Percentiles rank a stretch among this genome's conserved stretches.
Conservation (phyloP, 2,113 vertebrate species). For the Astur gentilis region DNA sequence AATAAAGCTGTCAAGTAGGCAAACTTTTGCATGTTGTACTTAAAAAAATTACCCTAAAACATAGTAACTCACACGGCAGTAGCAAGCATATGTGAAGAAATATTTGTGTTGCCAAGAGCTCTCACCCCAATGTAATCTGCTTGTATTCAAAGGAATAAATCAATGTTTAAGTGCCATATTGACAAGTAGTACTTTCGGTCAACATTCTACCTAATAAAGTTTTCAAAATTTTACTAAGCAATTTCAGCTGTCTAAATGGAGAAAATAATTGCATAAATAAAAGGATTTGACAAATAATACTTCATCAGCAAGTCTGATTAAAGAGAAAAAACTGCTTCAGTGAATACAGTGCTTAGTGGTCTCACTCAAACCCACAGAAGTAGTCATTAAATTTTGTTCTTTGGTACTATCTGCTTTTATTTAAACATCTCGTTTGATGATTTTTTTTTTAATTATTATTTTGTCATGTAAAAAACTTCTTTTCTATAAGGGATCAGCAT, state of each 20-base stretch:
- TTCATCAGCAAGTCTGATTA: neutral
- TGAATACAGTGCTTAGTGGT: neutral
- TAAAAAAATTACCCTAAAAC: neutral
- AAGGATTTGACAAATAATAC: neutral
- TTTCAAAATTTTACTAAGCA: neutral
- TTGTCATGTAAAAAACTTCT: fast-evolving
- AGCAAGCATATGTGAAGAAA: neutral
- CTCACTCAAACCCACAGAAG: neutral
- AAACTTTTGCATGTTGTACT: neutral
- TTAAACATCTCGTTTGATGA: neutral
- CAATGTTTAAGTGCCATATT: neutral
- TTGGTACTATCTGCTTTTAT: neutral
- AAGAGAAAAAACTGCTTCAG: neutral
- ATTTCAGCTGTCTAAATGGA: neutral
- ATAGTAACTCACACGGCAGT: neutral
- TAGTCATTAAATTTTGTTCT: neutral
- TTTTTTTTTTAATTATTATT: neutral
- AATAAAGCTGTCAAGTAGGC: neutral
- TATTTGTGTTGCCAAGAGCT: neutral
- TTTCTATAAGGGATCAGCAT: neutral
- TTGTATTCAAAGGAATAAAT: neutral
- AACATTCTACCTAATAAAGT: neutral
- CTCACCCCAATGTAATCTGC: neutral
- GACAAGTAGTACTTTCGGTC: neutral
- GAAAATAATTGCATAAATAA: neutral